These are phyloP conservation scores for Homarus gammarus DNA, from an alignment of 2,888 invertebrate species.

Conservation along the genomic window DNA sequence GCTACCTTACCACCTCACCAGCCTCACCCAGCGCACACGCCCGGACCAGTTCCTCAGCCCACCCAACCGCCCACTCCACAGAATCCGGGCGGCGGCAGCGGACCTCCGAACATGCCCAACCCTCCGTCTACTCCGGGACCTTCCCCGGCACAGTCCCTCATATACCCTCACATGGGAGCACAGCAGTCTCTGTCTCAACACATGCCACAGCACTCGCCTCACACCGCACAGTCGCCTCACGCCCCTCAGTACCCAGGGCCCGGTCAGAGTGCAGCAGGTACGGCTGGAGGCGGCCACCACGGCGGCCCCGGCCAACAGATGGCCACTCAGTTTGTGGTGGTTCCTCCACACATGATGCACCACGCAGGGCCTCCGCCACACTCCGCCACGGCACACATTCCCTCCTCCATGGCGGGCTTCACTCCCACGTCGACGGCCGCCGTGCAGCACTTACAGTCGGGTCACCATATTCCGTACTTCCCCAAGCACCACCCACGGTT, in stretches of 20 bases:
- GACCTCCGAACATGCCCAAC: slow-evolving; percentile 70
- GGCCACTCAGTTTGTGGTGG: slow-evolving; percentile 62
- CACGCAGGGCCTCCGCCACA: slow-evolving; percentile 68
- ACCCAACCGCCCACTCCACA: slow-evolving; percentile 72
- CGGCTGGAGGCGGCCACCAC: slow-evolving; percentile 50
- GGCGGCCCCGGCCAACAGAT: slow-evolving; percentile 63
- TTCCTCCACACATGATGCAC: slow-evolving; percentile 67
- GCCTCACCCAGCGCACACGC: slow-evolving; percentile 67
- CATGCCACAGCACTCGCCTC: slow-evolving; percentile 71
- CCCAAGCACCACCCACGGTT: slow-evolving; percentile 64
- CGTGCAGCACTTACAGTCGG: slow-evolving; percentile 59
- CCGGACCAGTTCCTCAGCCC: slow-evolving; percentile 68
- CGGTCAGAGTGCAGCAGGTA: slow-evolving; percentile 27
- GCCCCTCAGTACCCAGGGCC: slow-evolving; percentile 58
- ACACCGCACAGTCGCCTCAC: slow-evolving; percentile 67
- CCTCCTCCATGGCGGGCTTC: slow-evolving; percentile 71
- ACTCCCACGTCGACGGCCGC: slow-evolving; percentile 66
- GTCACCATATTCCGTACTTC: slow-evolving; percentile 51
- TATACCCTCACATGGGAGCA: slow-evolving; percentile 66
- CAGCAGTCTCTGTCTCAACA: slow-evolving; percentile 71
- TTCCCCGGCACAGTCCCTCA: slow-evolving; percentile 59
- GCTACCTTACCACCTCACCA: slow-evolving; percentile 68
- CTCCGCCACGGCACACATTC: slow-evolving; percentile 70
- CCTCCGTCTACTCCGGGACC: slow-evolving; percentile 71
- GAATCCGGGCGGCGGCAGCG: slow-evolving; percentile 61